These are phyloP conservation scores for Limnephilus rhombicus DNA, from an alignment of 2,888 invertebrate genomes.

Conservation along the genomic window DNA sequence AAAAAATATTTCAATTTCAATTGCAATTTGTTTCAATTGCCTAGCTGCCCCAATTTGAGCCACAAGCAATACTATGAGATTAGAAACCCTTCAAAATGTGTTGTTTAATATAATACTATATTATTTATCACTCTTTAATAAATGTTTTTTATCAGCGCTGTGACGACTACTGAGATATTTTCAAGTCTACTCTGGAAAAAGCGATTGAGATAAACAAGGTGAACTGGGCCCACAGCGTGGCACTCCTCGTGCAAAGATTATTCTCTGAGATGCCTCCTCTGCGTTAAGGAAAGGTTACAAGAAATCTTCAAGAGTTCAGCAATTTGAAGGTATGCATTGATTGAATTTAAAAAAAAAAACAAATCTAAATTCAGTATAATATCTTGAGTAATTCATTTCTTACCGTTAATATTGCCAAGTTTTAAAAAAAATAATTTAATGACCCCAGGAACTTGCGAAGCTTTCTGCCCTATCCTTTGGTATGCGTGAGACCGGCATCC, in stretches of 20 bases:
- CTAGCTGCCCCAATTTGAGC: too few species aligned
- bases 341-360: background rate
- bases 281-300: conserved; percentile 76
- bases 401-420: background rate
- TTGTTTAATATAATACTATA: background rate
- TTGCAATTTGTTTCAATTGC: too few species aligned
- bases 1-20: too few species aligned
- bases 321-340: conserved; percentile 85
- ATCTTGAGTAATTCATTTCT: background rate
- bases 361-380: background rate
- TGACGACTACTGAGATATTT: conserved; percentile 98
- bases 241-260: conserved; percentile 92
- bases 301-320: conserved; percentile 76
- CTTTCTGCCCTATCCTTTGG: conserved; percentile 98
- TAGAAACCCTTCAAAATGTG: too few species aligned
- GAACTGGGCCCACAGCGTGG: conserved; percentile 96
- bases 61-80: too few species aligned
- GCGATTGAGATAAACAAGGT: conserved; percentile 90
- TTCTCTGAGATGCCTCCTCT: conserved; percentile 84
- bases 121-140: background rate
- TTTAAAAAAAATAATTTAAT: background rate
- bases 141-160: conserved; percentile 83
- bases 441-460: conserved; percentile 92
- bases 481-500: conserved; percentile 95
- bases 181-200: conserved; percentile 97